Evolutionary conservation across 1,140 invertebrate genomes (phyloP).

Genomic region (Penaeus indicus): DNA sequence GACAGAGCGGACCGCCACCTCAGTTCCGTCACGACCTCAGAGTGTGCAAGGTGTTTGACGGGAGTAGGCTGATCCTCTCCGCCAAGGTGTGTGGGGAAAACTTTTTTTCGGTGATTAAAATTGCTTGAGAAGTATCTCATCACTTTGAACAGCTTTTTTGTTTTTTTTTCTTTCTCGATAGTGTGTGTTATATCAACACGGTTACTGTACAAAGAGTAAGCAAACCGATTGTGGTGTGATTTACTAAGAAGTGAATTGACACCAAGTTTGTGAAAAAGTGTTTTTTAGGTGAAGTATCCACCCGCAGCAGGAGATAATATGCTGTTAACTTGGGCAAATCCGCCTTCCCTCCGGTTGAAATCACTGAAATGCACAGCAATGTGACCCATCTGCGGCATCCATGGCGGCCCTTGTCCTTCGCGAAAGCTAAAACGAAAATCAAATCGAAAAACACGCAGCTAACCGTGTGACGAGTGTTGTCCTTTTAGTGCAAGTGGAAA

Average conservation of each 20-base stretch:
- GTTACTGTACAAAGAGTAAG: too few relatives aligned
- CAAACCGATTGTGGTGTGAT: too few relatives aligned
- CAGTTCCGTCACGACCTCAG: slow-evolving; percentile 45
- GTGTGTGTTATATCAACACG: too few relatives aligned
- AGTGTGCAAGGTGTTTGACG: slow-evolving; percentile 43
- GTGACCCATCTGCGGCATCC: slow-evolving; percentile 36
- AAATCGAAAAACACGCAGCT: too few relatives aligned
- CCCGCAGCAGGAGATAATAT: slow-evolving; percentile 34
- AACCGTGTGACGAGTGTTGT: too few relatives aligned
- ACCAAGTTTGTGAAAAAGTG: neutral
- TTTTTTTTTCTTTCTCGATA: too few relatives aligned
- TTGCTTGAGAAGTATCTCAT: too few relatives aligned
- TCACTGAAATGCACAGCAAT: slow-evolving; percentile 55
- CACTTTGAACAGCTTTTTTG: too few relatives aligned
- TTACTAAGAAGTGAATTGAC: too few relatives aligned
- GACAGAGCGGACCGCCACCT: slow-evolving; percentile 49
- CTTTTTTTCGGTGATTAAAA: too few relatives aligned
- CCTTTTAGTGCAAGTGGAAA: too few relatives aligned
- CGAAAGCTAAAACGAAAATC: slow-evolving; percentile 15
- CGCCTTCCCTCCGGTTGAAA: slow-evolving; percentile 38
- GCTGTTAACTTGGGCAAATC: slow-evolving; percentile 33
- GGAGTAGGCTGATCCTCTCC: neutral
- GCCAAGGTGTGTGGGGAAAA: too few relatives aligned
- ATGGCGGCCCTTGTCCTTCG: slow-evolving; percentile 27
- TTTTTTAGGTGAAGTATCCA: neutral